A percentile compares a stretch with the other conserved stretches of the same genome.
These are phyloP conservation scores for Drosophila mimetica DNA, from an alignment of 2,888 invertebrate genomes.

Conservation along the genomic window DNA sequence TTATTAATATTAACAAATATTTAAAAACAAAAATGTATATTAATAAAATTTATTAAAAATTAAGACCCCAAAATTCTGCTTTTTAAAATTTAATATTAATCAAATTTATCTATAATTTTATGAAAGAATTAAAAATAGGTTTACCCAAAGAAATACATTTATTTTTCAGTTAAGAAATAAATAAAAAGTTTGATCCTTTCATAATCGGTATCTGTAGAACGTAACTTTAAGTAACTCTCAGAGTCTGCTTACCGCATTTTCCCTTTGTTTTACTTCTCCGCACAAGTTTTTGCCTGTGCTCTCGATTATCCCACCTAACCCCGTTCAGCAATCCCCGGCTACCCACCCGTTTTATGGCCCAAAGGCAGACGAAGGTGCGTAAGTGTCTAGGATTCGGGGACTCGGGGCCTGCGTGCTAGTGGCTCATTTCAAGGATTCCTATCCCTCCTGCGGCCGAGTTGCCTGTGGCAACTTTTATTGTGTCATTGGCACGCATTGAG, in stretches of 20 bases:
- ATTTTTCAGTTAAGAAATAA: no score
- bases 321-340: not conserved
- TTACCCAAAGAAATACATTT: no score
- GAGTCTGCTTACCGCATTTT: conserved; percentile 7
- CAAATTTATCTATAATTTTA: no score
- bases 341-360: conserved; percentile 56
- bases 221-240: not conserved
- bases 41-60: no score
- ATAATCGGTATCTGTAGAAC: conserved; percentile 14
- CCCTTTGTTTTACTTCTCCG: conserved; percentile 12
- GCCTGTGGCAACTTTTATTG: conserved; percentile 59
- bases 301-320: not conserved
- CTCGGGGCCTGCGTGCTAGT: conserved; percentile 59
- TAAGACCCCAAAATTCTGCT: no score
- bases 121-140: no score
- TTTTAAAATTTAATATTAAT: no score
- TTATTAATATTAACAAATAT: no score
- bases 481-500: conserved; percentile 69
- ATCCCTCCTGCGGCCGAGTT: conserved; percentile 19
- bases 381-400: conserved; percentile 40
- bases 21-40: no score
- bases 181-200: no score
- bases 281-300: conserved; percentile 6
- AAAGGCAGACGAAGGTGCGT: conserved; percentile 56
- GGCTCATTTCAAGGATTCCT: conserved; percentile 67